Evolutionary conservation across 2,888 invertebrate genomes (phyloP).

Genomic region (Drosophila meridionalis): DNA sequence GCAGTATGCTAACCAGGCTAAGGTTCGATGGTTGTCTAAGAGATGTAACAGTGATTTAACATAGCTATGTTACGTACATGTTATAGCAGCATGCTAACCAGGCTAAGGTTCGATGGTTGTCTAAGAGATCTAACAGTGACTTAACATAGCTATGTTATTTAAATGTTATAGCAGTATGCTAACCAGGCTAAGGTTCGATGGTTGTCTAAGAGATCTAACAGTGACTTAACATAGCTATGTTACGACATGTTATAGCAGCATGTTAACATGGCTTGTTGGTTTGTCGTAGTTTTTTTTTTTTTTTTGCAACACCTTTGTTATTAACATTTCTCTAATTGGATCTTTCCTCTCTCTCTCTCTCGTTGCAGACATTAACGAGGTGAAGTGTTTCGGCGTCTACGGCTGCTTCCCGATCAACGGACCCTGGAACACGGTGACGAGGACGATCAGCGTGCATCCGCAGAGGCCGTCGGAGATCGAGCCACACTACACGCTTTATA

Average conservation of each 20-base stretch:
- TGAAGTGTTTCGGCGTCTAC: constrained; percentile 91
- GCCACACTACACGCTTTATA: constrained; percentile 87
- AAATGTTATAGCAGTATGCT: too few species aligned
- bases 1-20: too few species aligned
- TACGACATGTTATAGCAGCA: background rate
- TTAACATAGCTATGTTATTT: background rate
- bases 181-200: too few species aligned
- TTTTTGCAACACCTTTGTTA: background rate
- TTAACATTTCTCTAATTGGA: background rate
- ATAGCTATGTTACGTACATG: background rate
- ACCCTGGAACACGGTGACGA: constrained; percentile 91
- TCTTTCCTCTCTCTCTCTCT: too few species aligned
- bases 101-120: too few species aligned
- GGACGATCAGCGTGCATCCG: constrained; percentile 93
- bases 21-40: too few species aligned
- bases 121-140: background rate
- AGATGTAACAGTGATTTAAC: background rate
- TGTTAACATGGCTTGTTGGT: background rate
- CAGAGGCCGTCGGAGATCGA: constrained; percentile 88
- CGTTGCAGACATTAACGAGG: constrained; percentile 84
- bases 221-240: background rate
- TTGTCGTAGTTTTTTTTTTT: too few species aligned
- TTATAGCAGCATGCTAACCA: too few species aligned
- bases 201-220: too few species aligned
- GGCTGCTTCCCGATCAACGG: constrained; percentile 92